Evolutionary conservation across 1,140 invertebrate genomes (phyloP).

Genomic region (Philopotamus ludificatus): DNA sequence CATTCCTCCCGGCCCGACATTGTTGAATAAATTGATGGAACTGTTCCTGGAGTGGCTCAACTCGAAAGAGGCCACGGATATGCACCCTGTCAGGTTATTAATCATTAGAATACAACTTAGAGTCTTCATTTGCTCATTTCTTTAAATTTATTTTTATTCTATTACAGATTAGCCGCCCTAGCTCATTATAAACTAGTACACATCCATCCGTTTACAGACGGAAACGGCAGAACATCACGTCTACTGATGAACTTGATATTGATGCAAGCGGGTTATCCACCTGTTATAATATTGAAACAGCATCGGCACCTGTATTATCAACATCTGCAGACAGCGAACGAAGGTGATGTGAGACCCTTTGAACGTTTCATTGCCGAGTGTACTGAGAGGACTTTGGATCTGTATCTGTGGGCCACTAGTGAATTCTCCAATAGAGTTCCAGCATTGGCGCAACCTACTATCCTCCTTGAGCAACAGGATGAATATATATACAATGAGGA

Average conservation of each 20-base stretch:
- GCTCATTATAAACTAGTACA: conserved; percentile 96
- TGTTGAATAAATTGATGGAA: conserved; percentile 80
- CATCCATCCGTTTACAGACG: conserved; percentile 91
- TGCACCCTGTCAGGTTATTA: conserved; percentile 83
- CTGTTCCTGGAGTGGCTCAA: conserved; percentile 90
- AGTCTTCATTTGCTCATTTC: not conserved
- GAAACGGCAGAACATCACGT: conserved; percentile 92
- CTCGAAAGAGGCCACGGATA: conserved; percentile 75
- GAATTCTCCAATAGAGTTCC: conserved; percentile 60
- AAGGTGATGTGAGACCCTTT: conserved; percentile 90
- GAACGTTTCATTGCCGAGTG: conserved; percentile 93
- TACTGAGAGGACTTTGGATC: conserved; percentile 89
- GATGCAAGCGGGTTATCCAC: conserved; percentile 97
- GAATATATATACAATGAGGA: conserved; percentile 20
- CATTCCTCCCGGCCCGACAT: conserved; percentile 79
- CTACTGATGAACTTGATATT: conserved; percentile 95
- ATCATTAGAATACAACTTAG: not conserved
- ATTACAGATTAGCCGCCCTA: conserved; percentile 78
- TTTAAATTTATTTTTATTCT: not conserved
- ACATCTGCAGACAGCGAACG: conserved; percentile 84
- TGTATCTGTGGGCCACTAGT: conserved; percentile 84
- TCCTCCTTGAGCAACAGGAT: conserved; percentile 43
- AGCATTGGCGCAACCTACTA: conserved; percentile 54
- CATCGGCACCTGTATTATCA: conserved; percentile 83
- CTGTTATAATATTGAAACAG: conserved; percentile 92